Conservation (phyloP, 2,888 invertebrate genomes). For the Caenorhabditis sp. region DNA sequence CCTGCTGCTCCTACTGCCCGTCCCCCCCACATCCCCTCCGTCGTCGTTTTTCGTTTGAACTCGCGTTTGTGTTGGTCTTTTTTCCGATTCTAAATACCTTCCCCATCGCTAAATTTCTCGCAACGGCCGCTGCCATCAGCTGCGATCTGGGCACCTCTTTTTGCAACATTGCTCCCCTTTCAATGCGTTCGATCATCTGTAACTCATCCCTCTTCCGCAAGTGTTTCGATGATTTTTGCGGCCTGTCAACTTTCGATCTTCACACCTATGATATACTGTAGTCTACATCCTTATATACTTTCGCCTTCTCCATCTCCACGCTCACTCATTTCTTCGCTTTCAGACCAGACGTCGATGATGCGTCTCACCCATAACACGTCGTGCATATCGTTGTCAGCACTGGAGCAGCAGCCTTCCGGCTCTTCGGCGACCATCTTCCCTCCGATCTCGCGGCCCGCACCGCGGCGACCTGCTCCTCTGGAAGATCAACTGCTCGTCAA, state of each 20-base stretch:
- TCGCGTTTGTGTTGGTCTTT: constrained; percentile 26
- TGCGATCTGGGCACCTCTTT: not conserved
- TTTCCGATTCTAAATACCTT: constrained; percentile 14
- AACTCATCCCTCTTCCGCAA: constrained; percentile 5
- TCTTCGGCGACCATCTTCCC: constrained; percentile 34
- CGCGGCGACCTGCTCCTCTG: constrained; percentile 8
- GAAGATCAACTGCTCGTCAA: constrained; percentile 30
- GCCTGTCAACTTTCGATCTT: not conserved
- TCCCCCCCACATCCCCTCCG: constrained; percentile 5
- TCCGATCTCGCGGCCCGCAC: not conserved
- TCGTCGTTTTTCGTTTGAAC: constrained; percentile 31
- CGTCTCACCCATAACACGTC: constrained; percentile 49
- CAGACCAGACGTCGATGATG: constrained; percentile 45
- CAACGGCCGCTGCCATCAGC: constrained; percentile 12
- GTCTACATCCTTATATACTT: too few species aligned
- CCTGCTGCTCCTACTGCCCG: constrained; percentile 3
- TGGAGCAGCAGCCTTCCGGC: constrained; percentile 37
- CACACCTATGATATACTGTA: too few species aligned
- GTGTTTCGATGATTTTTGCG: constrained; percentile 6
- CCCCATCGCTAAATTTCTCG: not conserved
- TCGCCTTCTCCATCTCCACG: not conserved
- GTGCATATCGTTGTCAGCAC: constrained; percentile 43
- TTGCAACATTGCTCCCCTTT: not conserved
- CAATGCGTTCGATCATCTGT: constrained; percentile 4
- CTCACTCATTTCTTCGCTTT: constrained; percentile 5